Conservation (phyloP, 1,140 invertebrate genomes). For the Aphelenchoides fujianensis region DNA sequence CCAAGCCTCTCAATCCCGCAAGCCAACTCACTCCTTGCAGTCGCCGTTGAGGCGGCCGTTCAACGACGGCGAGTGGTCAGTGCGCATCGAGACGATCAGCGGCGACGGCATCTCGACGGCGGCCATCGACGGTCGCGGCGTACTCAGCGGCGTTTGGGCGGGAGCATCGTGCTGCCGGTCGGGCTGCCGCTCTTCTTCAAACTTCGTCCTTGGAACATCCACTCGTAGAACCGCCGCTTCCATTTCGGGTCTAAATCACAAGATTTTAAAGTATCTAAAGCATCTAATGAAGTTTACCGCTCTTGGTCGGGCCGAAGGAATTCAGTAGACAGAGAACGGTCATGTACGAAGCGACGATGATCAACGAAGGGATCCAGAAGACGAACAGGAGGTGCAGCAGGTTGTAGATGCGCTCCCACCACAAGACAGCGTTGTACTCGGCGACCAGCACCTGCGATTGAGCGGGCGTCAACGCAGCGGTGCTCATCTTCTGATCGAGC, state of each 20-base stretch:
- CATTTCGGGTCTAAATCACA: neutral
- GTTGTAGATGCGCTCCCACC: conserved; percentile 51
- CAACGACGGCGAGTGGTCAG: neutral
- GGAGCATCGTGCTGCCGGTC: neutral
- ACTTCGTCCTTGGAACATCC: neutral
- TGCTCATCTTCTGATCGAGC: conserved; percentile 43
- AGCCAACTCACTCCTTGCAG: conserved; percentile 3
- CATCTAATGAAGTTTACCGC: conserved; percentile 15
- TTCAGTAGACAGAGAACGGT: conserved; percentile 46
- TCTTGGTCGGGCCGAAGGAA: conserved; percentile 29
- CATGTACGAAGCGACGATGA: conserved; percentile 50
- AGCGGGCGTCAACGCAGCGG: conserved; percentile 1
- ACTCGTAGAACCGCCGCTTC: neutral
- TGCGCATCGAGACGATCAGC: neutral
- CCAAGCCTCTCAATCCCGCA: too few species aligned
- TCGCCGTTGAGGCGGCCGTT: neutral
- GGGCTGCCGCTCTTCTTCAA: neutral
- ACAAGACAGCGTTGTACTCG: conserved; percentile 26
- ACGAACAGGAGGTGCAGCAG: conserved; percentile 55
- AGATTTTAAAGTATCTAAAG: neutral
- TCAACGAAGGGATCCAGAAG: conserved; percentile 58
- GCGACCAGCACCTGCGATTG: conserved; percentile 28
- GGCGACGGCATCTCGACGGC: neutral
- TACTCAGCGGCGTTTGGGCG: neutral
- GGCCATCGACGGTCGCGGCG: conserved; percentile 11